Evolutionary conservation across 2,797 vertebrate species (phyloP).

Genomic region (Odontamblyopus rebecca): DNA sequence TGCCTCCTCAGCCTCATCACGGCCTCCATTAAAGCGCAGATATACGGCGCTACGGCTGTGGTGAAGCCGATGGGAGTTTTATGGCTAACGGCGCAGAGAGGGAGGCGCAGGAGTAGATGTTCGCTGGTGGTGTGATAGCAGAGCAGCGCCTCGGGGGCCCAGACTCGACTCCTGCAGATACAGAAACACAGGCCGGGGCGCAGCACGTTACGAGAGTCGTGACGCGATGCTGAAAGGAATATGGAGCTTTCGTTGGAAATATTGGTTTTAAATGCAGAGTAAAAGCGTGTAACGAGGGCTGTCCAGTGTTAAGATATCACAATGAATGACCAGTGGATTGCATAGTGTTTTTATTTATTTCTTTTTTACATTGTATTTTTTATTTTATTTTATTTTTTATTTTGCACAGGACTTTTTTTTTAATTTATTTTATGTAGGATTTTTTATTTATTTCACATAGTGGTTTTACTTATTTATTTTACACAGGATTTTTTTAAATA

Average conservation of each 20-base stretch:
- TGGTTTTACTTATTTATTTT: no score
- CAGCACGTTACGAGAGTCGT: background rate
- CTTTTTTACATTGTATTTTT: no score
- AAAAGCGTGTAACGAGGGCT: no score
- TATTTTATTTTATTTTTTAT: no score
- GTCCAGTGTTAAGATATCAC: no score
- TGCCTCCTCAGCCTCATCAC: background rate
- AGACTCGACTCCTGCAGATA: constrained; percentile 11
- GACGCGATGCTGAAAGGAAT: background rate
- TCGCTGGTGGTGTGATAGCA: constrained; percentile 24
- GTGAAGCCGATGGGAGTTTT: constrained; percentile 34
- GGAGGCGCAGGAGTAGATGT: constrained; percentile 39
- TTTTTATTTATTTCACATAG: no score
- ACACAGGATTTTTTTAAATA: no score
- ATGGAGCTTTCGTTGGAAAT: background rate
- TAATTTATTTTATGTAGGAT: no score
- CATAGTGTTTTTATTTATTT: no score
- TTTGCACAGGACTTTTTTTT: no score
- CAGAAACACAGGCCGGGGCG: constrained; percentile 12
- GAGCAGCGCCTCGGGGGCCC: constrained; percentile 41
- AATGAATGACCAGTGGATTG: no score
- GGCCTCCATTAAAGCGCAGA: constrained; percentile 25
- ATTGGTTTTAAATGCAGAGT: background rate
- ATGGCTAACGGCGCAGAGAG: constrained; percentile 30
- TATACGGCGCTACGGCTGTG: constrained; percentile 25